Base-by-base conservation (phyloP, 2,888 invertebrate species). In the Tiphia femorata region DNA sequence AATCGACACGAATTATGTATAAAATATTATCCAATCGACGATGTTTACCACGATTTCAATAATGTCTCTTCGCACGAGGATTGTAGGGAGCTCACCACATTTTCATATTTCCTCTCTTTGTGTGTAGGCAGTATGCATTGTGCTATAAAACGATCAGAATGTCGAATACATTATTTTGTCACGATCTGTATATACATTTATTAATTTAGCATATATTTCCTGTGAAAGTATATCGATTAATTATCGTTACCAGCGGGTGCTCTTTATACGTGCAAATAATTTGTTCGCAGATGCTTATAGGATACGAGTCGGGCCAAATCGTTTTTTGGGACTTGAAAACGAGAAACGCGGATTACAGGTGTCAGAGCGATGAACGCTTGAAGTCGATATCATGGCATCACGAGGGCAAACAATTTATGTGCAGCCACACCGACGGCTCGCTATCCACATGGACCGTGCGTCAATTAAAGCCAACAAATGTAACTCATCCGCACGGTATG, bases 371-470 rank as follows among this genome's bases (percentile, higher is more conserved):
- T 20, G 94, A 94, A 81, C 90, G 89, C 49, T 86, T 97, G 72
- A 90, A 92, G 78, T 96, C 96, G 49, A 90, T 96, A 76, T 90
- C 95, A 64, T 99, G 99, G 99, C 97, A 98, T 84, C 92, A 94
- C 86, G 98, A 99, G 85, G 99, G 98, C 68, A 97, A 96, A 86
- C 94, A 95, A 85, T 95, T 99, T 83, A 94, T 99, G 91, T 92
- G 93, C 72, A 95, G 96, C 76, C 98, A 99, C 85, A 90, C 90
- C 35, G 98, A 99, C 86, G 99, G 99, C 62, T 96, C 96, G 57
- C 89, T 99, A 58, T 93, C 95, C 74, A 95, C 96, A 50, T 99
- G 98, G 98, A 92, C 89, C 78, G 86, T 93, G 58, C 90, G 92
- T 79, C 89, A 91, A 72, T 87, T 89, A 49, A 91, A 95, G 82